Percentiles rank a stretch among this genome's conserved stretches.
These are phyloP conservation scores for Aselliscus stoliczkanus DNA, from an alignment of 2,797 vertebrate species.

Conservation along the genomic window DNA sequence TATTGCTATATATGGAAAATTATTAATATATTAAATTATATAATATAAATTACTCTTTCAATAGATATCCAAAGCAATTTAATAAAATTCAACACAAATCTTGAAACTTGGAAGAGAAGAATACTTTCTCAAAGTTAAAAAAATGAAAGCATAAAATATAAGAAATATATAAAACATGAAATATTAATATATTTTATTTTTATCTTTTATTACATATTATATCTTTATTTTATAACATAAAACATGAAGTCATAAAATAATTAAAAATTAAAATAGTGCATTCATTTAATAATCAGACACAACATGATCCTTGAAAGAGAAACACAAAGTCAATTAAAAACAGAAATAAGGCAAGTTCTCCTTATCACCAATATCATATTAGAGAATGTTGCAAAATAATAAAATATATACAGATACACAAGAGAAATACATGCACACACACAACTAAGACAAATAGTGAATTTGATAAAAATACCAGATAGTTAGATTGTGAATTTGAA, in stretches of 20 bases:
- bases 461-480: not conserved
- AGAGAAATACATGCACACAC: not conserved
- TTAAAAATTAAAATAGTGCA: not conserved
- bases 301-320: not conserved
- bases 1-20: constrained; percentile 6
- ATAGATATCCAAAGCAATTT: not conserved
- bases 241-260: not conserved
- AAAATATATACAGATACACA: not conserved
- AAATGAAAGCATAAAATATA: not conserved
- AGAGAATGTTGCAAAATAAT: not conserved
- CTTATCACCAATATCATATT: not conserved
- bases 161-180: not conserved
- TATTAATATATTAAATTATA: not conserved
- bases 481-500: not conserved
- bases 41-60: not conserved
- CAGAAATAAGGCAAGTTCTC: not conserved
- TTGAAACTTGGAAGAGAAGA: constrained; percentile 7
- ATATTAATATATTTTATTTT: not conserved
- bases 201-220: not conserved
- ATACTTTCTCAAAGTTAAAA: not conserved
- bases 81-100: not conserved
- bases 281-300: not conserved
- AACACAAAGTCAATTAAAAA: not conserved
- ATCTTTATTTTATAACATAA: not conserved
- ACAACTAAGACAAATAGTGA: not conserved